A percentile compares a stretch with the other conserved stretches of the same genome.
Evolutionary conservation across 1,140 invertebrate genomes (phyloP).

Genomic region (Metaphire vulgaris): DNA sequence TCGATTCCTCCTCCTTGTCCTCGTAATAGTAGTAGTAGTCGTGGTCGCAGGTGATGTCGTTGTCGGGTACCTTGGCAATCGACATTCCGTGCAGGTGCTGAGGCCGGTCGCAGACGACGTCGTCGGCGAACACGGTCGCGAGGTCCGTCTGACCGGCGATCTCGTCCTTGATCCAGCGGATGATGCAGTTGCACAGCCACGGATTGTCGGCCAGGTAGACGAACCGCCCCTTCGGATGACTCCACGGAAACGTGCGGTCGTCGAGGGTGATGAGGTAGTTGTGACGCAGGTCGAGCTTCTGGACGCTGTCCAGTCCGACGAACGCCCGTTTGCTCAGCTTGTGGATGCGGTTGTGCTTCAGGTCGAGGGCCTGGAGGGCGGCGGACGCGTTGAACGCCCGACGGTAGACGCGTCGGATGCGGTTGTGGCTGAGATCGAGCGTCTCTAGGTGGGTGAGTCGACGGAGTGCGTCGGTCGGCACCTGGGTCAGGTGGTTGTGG

Average conservation of each 20-base stretch:
- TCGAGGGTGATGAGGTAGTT: constrained; percentile 21
- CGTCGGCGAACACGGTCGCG: constrained; percentile 7
- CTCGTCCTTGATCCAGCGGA: constrained; percentile 20
- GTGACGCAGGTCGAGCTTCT: constrained; percentile 16
- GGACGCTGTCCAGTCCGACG: constrained; percentile 16
- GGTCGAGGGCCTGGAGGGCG: constrained; percentile 14
- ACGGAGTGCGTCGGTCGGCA: constrained; percentile 1
- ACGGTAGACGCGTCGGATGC: constrained; percentile 9
- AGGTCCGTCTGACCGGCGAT: not conserved
- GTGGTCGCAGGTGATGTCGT: constrained; percentile 18
- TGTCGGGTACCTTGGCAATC: not conserved
- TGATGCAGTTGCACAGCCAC: constrained; percentile 24
- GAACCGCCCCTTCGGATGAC: not conserved
- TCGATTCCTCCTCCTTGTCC: not conserved
- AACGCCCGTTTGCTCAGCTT: constrained; percentile 18
- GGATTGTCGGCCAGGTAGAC: constrained; percentile 23
- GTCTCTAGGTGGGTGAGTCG: not conserved
- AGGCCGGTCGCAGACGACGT: constrained; percentile 15
- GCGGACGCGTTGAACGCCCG: constrained; percentile 15
- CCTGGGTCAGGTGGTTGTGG: constrained; percentile 3
- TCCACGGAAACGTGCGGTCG: constrained; percentile 17
- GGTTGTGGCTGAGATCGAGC: constrained; percentile 16
- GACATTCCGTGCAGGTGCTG: not conserved
- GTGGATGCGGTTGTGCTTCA: constrained; percentile 18
- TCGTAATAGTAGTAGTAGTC: constrained; percentile 25